phyloP scores from a whole-genome alignment of 2,888 invertebrate species.

The Apocheima hispidaria region DNA sequence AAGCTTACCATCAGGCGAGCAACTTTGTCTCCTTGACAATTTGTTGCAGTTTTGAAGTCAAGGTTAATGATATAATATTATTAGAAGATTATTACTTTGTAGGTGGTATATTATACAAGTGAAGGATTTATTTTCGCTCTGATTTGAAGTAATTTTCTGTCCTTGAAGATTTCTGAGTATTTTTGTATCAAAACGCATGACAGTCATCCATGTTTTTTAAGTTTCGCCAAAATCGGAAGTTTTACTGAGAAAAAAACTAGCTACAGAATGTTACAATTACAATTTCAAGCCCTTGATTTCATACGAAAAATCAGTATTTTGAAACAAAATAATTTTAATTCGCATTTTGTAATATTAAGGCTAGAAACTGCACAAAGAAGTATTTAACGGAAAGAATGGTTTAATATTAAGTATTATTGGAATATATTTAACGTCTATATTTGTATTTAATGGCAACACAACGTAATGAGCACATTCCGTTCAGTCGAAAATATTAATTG shows the following conservation, averaged over 20 bases:
- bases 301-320: constrained; percentile 36
- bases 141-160: no score
- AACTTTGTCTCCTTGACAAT: no score
- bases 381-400: constrained; percentile 63
- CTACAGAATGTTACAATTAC: not conserved
- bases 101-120: no score
- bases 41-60: no score
- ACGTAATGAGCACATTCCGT: constrained; percentile 81
- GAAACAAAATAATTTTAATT: constrained; percentile 30
- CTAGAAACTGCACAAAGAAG: constrained; percentile 71
- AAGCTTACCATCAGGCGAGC: no score
- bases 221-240: no score
- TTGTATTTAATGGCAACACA: constrained; percentile 71
- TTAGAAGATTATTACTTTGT: no score
- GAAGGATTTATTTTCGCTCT: not conserved
- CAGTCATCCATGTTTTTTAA: not conserved
- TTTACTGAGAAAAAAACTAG: not conserved
- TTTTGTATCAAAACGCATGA: not conserved
- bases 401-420: constrained; percentile 69
- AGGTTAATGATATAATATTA: no score
- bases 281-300: not conserved
- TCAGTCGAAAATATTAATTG: constrained; percentile 66
- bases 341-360: constrained; percentile 64
- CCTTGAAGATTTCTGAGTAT: no score
- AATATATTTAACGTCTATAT: constrained; percentile 61